Conservation (phyloP, 2,113 vertebrate species). For the Lutjanus erythropterus region DNA sequence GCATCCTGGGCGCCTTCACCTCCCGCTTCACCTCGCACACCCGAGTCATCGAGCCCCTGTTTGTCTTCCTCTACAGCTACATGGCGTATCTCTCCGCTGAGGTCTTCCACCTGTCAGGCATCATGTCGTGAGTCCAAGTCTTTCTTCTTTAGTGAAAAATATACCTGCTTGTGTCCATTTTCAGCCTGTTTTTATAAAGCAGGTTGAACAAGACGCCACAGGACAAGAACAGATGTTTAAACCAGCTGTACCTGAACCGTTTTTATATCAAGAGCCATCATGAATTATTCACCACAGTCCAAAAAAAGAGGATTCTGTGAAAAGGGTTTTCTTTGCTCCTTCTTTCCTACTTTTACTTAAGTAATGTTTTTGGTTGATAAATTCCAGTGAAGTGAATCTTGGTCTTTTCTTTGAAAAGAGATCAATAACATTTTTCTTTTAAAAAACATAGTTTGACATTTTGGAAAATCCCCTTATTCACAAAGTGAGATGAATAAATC, state of each 20-base stretch:
- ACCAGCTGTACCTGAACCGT: neutral
- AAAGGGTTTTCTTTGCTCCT: neutral
- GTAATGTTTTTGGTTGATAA: too few relatives aligned
- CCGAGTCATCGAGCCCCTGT: slow-evolving; percentile 97
- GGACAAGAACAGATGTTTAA: neutral
- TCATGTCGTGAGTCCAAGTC: slow-evolving; percentile 92
- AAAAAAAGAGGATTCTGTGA: neutral
- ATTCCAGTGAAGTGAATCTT: too few relatives aligned
- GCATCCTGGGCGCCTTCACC: slow-evolving; percentile 92
- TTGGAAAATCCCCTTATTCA: neutral
- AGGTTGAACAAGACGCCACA: neutral
- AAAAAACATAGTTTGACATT: too few relatives aligned
- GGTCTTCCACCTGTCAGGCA: slow-evolving; percentile 97
- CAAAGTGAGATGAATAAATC: neutral
- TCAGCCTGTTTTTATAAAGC: neutral
- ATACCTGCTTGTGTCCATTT: neutral
- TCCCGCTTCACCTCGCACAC: slow-evolving; percentile 95
- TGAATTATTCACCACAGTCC: neutral
- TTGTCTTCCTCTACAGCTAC: slow-evolving; percentile 99
- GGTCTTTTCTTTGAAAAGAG: too few relatives aligned
- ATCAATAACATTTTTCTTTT: too few relatives aligned
- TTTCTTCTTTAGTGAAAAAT: neutral
- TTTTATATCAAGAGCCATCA: neutral
- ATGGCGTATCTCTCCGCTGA: slow-evolving; percentile 97
- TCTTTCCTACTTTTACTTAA: too few relatives aligned